Conservation (phyloP, 2,888 invertebrate species). For the Onthophagus sagittarius region DNA sequence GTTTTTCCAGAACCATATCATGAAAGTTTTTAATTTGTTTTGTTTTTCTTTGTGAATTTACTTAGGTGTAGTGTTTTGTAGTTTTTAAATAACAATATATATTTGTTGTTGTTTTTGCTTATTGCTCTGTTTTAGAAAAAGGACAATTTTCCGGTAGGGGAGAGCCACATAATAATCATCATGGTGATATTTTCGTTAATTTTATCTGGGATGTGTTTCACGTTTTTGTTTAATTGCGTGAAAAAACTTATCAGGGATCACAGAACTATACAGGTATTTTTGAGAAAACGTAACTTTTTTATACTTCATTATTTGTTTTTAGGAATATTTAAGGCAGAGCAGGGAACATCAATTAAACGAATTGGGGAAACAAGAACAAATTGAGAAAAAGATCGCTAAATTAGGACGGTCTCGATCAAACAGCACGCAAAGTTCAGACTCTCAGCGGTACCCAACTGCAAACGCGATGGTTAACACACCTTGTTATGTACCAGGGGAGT, state of each 20-base stretch:
- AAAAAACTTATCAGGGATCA: constrained; percentile 84
- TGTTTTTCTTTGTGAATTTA: neutral
- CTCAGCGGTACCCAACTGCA: constrained; percentile 37
- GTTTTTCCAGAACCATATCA: no score
- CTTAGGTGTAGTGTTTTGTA: neutral
- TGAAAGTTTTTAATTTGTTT: neutral
- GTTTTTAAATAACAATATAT: neutral
- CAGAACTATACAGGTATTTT: constrained; percentile 72
- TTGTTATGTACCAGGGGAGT: constrained; percentile 51
- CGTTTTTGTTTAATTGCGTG: constrained; percentile 84
- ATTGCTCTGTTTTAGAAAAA: constrained; percentile 38
- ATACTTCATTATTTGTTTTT: constrained; percentile 32
- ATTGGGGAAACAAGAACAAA: constrained; percentile 50
- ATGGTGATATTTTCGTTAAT: constrained; percentile 84
- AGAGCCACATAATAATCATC: constrained; percentile 79
- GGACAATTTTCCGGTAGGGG: constrained; percentile 46
- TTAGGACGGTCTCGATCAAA: constrained; percentile 37
- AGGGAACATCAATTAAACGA: constrained; percentile 75
- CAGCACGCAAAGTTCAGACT: constrained; percentile 39
- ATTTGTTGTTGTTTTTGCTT: neutral
- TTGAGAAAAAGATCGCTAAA: constrained; percentile 34
- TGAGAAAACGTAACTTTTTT: neutral
- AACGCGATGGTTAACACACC: constrained; percentile 37
- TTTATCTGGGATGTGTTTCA: constrained; percentile 82
- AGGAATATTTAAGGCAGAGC: constrained; percentile 75